Base-by-base conservation (phyloP, 2,797 vertebrate species). In the Brotula barbata region DNA sequence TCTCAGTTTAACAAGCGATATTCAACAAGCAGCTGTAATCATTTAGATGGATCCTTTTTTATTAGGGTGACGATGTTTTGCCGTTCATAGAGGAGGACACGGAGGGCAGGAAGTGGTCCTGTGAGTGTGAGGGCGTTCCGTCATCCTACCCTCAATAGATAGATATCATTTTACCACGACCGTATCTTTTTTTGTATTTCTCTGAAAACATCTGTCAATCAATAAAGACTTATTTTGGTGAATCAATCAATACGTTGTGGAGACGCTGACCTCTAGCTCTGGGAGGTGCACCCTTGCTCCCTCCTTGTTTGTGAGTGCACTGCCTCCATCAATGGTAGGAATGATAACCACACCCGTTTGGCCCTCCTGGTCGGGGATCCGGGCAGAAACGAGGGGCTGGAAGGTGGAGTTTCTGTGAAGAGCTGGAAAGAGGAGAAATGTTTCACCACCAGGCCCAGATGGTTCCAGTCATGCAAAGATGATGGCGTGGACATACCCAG, bases 231-330 rank as follows among this genome's bases (percentile, higher is more conserved):
- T n/a, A n/a, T 28, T 8, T 28, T 28, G 25, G 25, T 40, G 19
- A 19, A 40, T 17, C 0, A 41, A 39, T 34, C 0, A 0, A 50
- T 43, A 31, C 2, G 40, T 51, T 56, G 4, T 25, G 28, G 22
- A 33, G 5, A 63, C 36, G 0, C 39, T 78, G 73, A 88, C 91
- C 83, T 96, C 95, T 43, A 99, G 60, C 2, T 83, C 84, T 53
- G 92, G 93, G 71, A 98, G 89, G 42, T 95, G 92, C 44, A 97
- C 90, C 0, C 88, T 93, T 17, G 91, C 94, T 0, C 85, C 93
- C 85, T 28, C 88, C 20, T 6, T 86, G 56, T 85, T 87, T 10
- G 55, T 58, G 12, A 50, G 28, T 3, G 71, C 80, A 63, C 76
- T 75, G 44, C 85, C 92, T 64, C 95, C 95, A 0, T 97, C 92